phyloP scores from a whole-genome alignment of 2,113 vertebrate species.

The Saccopteryx leptura region DNA sequence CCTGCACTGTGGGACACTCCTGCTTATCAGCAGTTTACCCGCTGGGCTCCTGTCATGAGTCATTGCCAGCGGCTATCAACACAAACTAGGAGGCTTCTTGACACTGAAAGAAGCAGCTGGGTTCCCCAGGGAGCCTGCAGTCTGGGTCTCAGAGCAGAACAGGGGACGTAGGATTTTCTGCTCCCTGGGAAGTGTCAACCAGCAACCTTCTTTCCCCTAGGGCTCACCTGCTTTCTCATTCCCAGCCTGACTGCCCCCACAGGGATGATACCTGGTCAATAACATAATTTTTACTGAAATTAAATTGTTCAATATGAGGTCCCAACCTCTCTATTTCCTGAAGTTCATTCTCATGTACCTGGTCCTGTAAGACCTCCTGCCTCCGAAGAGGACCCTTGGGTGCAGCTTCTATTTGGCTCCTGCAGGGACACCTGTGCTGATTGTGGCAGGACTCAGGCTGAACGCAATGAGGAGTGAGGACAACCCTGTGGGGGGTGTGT shows the following conservation, averaged over 20 bases:
- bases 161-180: neutral
- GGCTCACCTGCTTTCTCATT: neutral
- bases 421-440: too few relatives aligned
- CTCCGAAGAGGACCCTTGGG: too few relatives aligned
- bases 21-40: neutral
- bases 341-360: neutral
- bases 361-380: neutral
- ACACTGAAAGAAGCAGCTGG: neutral
- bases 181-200: neutral
- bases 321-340: neutral
- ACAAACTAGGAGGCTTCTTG: neutral
- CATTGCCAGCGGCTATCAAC: neutral
- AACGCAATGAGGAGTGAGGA: too few relatives aligned
- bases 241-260: neutral
- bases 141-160: neutral
- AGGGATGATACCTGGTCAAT: neutral
- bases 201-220: neutral
- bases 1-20: too few relatives aligned
- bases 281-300: slow-evolving; percentile 48
- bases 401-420: too few relatives aligned
- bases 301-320: neutral
- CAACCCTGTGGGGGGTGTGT: too few relatives aligned
- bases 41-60: neutral
- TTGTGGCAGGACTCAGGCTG: too few relatives aligned
- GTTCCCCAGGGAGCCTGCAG: neutral